phyloP scores from a whole-genome alignment of 2,113 vertebrate species.

The Semnornis frantzii region DNA sequence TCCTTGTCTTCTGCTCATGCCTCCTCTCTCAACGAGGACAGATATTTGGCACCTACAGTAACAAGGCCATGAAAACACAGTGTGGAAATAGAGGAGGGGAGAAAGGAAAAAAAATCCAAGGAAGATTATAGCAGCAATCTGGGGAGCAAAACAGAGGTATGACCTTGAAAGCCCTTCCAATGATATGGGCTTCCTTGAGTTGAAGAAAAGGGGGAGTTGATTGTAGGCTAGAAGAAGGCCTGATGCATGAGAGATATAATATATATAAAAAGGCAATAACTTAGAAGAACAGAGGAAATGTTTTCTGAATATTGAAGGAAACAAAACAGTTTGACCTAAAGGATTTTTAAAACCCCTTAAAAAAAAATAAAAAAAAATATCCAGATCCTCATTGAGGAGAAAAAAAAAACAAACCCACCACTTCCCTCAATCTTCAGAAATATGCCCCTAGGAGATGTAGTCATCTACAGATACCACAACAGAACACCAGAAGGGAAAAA shows the following conservation, averaged over 20 bases:
- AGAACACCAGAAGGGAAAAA: not conserved
- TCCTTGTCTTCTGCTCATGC: not conserved
- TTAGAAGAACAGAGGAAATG: not conserved
- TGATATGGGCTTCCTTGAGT: not conserved
- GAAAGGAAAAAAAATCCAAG: too few relatives aligned
- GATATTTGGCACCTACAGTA: fast-evolving
- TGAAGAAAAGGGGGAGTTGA: not conserved
- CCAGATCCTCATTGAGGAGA: not conserved
- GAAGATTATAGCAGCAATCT: not conserved
- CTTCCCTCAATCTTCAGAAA: not conserved
- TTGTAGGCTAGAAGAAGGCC: not conserved
- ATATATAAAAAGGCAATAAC: not conserved
- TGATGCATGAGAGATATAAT: not conserved
- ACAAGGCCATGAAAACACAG: not conserved
- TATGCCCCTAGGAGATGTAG: not conserved
- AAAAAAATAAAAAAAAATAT: not conserved
- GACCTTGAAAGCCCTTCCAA: not conserved
- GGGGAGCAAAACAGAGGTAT: not conserved
- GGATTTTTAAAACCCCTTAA: not conserved
- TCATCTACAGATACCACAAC: not conserved
- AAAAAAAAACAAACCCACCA: constrained; percentile 5
- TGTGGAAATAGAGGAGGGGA: not conserved
- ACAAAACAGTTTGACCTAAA: not conserved
- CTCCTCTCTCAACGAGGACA: not conserved
- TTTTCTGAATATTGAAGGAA: not conserved